Base-by-base conservation (phyloP, 2,797 vertebrate genomes). In the Thalassophryne amazonica region DNA sequence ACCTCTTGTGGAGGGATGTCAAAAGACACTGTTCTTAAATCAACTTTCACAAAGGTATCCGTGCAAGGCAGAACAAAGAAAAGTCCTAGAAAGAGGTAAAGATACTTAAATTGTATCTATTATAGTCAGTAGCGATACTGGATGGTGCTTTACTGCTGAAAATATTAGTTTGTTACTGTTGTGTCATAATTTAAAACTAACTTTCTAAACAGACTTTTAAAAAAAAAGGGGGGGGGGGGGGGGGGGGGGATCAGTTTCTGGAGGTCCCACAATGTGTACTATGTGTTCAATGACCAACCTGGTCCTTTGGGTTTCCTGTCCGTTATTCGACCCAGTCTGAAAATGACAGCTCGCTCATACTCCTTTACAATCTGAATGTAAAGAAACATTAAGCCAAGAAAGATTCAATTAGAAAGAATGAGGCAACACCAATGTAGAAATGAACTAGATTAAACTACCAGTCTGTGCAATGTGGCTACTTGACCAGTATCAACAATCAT, bases 1-100 rank as follows among this genome's bases (percentile, higher is more conserved):
- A 88, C 91, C 85, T 92, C 90, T 76, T 92, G 91, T 40, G 89
- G 88, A 18, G 91, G 89, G 30, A 92, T 91, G 43, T 90, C 81
- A 68, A 91, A 91, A 14, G 89, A 88, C 7, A 91, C 67, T 0
- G 89, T 85, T 64, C 91, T 87, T 61, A 91, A 74, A 54, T 92
- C 90, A 2, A 92, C 88, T 48, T 88, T 91, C 19, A 80, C 83
- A 47, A 91, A 88, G 17, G 50, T 71, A 27, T 92, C 90, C 4
- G 86, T 86, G 56, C 90, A 92, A 2, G 91, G 90, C 27, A 92
- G 24, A 17, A 92, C 65, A 45, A 91, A 88, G 63, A 92, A 88
- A 46, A 92, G 83, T 18, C 90, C 91, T 92, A 55, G 5, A 49
- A 19, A 47, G 6, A 41, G 25, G 57, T 4, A 22, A 23, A 46